These are phyloP conservation scores for Gandaritis pyraliata DNA, from an alignment of 2,888 invertebrate genomes.

Conservation along the genomic window DNA sequence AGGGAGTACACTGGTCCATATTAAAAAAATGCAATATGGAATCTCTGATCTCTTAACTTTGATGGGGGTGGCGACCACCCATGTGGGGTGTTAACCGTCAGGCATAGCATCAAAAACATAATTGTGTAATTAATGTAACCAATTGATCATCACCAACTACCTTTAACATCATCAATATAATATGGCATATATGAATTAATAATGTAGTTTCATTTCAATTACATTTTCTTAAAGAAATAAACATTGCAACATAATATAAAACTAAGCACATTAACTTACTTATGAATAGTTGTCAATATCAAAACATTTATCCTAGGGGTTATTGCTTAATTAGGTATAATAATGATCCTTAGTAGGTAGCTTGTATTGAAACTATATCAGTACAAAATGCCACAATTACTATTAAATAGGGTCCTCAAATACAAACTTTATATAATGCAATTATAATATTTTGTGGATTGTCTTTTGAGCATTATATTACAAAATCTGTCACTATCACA, in stretches of 20 bases:
- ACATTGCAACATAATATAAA: constrained; percentile 80
- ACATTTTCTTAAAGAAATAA: constrained; percentile 79
- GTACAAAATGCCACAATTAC: constrained; percentile 80
- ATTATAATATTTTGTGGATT: constrained; percentile 71
- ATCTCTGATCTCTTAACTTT: neutral
- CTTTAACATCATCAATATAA: constrained; percentile 81
- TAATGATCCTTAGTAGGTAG: constrained; percentile 75
- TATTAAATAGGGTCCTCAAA: constrained; percentile 70
- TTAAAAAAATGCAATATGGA: neutral
- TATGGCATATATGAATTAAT: constrained; percentile 83
- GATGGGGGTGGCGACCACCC: neutral
- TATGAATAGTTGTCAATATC: constrained; percentile 83
- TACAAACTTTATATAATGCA: constrained; percentile 64
- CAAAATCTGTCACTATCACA: constrained; percentile 77
- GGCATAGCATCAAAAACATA: constrained; percentile 66
- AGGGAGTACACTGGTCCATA: constrained; percentile 36
- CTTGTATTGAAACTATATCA: constrained; percentile 79
- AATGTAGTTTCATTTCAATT: constrained; percentile 74
- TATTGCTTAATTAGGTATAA: constrained; percentile 78
- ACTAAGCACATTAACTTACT: constrained; percentile 81
- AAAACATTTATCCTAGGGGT: constrained; percentile 83
- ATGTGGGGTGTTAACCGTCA: constrained; percentile 27
- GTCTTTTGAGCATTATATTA: constrained; percentile 81
- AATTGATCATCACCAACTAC: constrained; percentile 74
- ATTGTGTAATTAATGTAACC: constrained; percentile 70